A percentile compares a stretch with the other conserved stretches of the same genome.
Evolutionary conservation across 2,888 invertebrate genomes (phyloP).

Genomic region (Mystacides longicornis): DNA sequence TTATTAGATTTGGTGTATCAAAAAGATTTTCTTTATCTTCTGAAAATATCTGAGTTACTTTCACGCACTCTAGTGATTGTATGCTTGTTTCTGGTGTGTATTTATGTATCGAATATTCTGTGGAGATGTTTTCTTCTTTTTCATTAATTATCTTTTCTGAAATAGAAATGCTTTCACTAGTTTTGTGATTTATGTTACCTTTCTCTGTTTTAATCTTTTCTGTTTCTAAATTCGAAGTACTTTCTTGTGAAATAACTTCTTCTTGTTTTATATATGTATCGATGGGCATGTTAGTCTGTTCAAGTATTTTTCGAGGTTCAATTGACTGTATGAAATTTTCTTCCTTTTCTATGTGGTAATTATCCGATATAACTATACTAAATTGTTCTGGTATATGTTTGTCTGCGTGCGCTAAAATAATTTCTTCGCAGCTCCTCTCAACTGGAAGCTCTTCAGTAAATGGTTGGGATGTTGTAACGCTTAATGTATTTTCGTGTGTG

Average conservation of each 20-base stretch:
- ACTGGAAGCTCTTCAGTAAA: constrained; percentile 42
- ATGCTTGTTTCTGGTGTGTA: constrained; percentile 15
- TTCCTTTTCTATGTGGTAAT: constrained; percentile 41
- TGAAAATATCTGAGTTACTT: constrained; percentile 28
- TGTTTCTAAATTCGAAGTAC: constrained; percentile 36
- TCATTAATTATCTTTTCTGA: constrained; percentile 44
- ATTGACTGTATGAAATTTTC: constrained; percentile 34
- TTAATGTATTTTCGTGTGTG: constrained; percentile 38
- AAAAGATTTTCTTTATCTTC: constrained; percentile 27
- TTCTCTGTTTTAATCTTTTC: constrained; percentile 33
- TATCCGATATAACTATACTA: constrained; percentile 36
- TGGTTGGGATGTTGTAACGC: constrained; percentile 37
- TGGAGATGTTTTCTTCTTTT: constrained; percentile 34
- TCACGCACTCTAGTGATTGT: constrained; percentile 16
- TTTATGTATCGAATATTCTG: constrained; percentile 24
- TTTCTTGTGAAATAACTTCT: constrained; percentile 28
- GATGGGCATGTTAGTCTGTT: constrained; percentile 34
- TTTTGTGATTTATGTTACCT: constrained; percentile 35
- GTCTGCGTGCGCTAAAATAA: constrained; percentile 35
- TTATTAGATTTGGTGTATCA: constrained; percentile 17
- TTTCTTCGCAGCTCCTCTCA: constrained; percentile 31
- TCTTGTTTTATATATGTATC: constrained; percentile 28
- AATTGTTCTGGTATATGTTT: constrained; percentile 37
- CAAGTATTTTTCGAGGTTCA: constrained; percentile 37
- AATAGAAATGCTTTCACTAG: constrained; percentile 42